These are phyloP conservation scores for Anarhynchus alexandrinus DNA, from an alignment of 2,113 vertebrate genomes.

Conservation along the genomic window DNA sequence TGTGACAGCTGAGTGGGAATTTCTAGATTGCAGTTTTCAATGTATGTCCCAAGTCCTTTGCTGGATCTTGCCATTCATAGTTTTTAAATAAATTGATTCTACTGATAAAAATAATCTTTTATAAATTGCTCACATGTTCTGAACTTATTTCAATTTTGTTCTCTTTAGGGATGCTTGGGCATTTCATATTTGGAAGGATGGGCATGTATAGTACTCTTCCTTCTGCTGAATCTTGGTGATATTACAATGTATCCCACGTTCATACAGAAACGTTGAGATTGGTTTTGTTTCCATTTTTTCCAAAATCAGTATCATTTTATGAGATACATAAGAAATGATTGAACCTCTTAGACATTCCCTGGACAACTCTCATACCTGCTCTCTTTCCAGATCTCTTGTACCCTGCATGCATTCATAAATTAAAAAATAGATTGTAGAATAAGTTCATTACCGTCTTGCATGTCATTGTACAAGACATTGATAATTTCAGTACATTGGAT, in stretches of 20 bases:
- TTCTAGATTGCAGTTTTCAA: background rate
- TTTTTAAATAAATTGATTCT: background rate
- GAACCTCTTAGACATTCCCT: background rate
- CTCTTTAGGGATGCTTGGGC: background rate
- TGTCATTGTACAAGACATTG: background rate
- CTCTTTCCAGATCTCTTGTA: slow-evolving; percentile 15
- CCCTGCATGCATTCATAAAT: background rate
- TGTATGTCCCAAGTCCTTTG: background rate
- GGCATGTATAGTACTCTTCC: background rate
- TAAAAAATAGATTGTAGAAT: background rate
- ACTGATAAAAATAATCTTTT: background rate
- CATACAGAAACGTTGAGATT: background rate
- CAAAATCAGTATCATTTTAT: background rate
- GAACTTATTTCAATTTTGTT: background rate
- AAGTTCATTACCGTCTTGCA: slow-evolving; percentile 5
- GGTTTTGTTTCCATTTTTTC: background rate
- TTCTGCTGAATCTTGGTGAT: background rate
- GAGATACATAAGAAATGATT: background rate
- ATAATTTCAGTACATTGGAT: slow-evolving; percentile 52
- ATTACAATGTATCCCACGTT: background rate
- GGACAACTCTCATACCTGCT: background rate
- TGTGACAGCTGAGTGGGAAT: background rate
- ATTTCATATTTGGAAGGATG: background rate
- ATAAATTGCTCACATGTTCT: background rate
- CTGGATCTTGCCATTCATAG: background rate